phyloP scores from a whole-genome alignment of 2,888 invertebrate genomes.

The Bugula neritina region DNA sequence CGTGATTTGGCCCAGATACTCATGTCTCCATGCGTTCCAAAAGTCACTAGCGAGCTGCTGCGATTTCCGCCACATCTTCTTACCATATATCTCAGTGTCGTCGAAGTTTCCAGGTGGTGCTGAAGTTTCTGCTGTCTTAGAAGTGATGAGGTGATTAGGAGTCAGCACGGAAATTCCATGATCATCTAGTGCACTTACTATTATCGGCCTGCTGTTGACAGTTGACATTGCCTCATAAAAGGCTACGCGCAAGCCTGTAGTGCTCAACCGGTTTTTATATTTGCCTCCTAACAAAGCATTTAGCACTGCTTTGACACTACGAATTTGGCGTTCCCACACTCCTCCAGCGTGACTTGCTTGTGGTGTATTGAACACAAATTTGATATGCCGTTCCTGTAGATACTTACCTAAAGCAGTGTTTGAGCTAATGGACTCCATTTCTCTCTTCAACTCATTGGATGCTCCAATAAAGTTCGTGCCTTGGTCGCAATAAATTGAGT shows the following conservation, averaged over 20 bases:
- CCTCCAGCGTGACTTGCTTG: constrained; percentile 34
- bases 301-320: constrained; percentile 33
- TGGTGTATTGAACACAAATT: constrained; percentile 34
- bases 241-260: not conserved
- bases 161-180: no score
- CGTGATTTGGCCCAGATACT: not conserved
- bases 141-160: not conserved
- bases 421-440: not conserved
- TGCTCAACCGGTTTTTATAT: not conserved
- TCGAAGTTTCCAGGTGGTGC: not conserved
- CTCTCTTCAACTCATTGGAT: constrained; percentile 29
- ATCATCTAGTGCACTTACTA: no score
- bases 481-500: no score
- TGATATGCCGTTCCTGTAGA: constrained; percentile 9
- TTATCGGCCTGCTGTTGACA: no score
- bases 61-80: not conserved
- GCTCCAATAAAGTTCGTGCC: constrained; percentile 34
- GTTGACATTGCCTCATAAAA: not conserved
- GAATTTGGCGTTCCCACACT: constrained; percentile 36
- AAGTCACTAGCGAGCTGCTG: not conserved
- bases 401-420: not conserved
- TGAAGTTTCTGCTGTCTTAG: not conserved
- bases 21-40: not conserved
- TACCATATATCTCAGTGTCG: not conserved
- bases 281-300: not conserved